Percentiles rank a stretch among this genome's conserved stretches.
phyloP scores from a whole-genome alignment of 1,140 invertebrate species.

The Helicoverpa zea region DNA sequence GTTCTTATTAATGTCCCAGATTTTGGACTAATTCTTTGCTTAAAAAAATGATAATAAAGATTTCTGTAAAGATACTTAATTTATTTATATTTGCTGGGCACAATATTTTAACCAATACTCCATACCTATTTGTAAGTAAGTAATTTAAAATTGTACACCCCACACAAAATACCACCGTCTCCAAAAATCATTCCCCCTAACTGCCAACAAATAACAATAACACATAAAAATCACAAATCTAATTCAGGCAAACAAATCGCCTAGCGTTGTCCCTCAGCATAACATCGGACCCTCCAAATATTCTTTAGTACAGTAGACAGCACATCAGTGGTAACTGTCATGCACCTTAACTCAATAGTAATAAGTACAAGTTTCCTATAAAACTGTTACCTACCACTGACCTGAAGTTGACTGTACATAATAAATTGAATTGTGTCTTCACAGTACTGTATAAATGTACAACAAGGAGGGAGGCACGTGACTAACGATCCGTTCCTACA shows the following conservation, averaged over 20 bases:
- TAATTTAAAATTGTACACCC: not conserved
- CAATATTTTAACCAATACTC: no score
- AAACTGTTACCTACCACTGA: no score
- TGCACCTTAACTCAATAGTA: no score
- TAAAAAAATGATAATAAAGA: no score
- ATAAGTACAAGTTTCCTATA: no score
- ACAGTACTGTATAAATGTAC: constrained; percentile 46
- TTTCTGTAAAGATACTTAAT: no score
- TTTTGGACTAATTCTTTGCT: no score
- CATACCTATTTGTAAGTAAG: no score
- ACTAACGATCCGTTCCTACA: constrained; percentile 47
- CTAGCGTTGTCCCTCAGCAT: constrained; percentile 7
- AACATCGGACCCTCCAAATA: constrained; percentile 33
- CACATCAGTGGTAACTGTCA: no score
- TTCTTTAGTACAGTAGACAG: constrained; percentile 6
- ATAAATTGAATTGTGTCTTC: constrained; percentile 48
- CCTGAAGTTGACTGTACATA: not conserved
- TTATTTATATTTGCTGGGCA: no score
- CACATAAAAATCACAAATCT: constrained; percentile 36
- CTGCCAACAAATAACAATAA: not conserved
- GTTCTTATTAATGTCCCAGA: no score
- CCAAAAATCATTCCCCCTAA: not conserved
- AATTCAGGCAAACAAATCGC: constrained; percentile 35
- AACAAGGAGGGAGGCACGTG: constrained; percentile 40
- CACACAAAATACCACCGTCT: not conserved